A percentile compares a stretch with the other conserved stretches of the same genome.
phyloP scores from a whole-genome alignment of 2,888 invertebrate genomes.

The Brachyptera putata region DNA sequence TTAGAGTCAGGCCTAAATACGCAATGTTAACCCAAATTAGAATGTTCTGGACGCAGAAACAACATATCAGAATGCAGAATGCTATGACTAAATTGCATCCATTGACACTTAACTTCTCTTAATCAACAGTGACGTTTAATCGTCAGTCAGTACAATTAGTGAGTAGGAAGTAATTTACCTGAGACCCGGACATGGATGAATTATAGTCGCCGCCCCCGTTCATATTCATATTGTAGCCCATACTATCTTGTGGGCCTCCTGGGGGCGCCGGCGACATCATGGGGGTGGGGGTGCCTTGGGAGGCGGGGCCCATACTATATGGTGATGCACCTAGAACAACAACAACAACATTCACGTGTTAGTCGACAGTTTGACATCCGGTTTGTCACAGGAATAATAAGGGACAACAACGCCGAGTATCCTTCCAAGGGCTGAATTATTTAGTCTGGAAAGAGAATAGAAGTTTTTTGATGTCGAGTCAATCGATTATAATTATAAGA shows the following conservation, averaged over 20 bases:
- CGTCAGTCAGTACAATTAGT: too few relatives aligned
- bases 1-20: too few relatives aligned
- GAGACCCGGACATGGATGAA: slow-evolving; percentile 48
- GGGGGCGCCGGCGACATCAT: slow-evolving; percentile 94
- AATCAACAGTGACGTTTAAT: too few relatives aligned
- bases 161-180: slow-evolving; percentile 39
- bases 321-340: slow-evolving; percentile 65
- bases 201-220: slow-evolving; percentile 85
- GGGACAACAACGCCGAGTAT: slow-evolving; percentile 8
- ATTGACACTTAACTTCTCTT: too few relatives aligned
- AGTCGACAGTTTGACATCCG: not conserved
- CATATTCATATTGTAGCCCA: slow-evolving; percentile 90
- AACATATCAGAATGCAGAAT: too few relatives aligned
- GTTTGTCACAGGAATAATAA: not conserved
- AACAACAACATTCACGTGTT: not conserved
- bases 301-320: slow-evolving; percentile 79
- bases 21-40: too few relatives aligned
- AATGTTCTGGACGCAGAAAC: too few relatives aligned
- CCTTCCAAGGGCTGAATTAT: too few relatives aligned
- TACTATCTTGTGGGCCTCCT: slow-evolving; percentile 71
- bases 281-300: slow-evolving; percentile 86
- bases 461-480: too few relatives aligned
- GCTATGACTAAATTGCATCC: too few relatives aligned
- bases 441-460: too few relatives aligned
- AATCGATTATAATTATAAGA: not conserved